Conservation (phyloP, 1,140 invertebrate species). For the Homarus americanus region DNA sequence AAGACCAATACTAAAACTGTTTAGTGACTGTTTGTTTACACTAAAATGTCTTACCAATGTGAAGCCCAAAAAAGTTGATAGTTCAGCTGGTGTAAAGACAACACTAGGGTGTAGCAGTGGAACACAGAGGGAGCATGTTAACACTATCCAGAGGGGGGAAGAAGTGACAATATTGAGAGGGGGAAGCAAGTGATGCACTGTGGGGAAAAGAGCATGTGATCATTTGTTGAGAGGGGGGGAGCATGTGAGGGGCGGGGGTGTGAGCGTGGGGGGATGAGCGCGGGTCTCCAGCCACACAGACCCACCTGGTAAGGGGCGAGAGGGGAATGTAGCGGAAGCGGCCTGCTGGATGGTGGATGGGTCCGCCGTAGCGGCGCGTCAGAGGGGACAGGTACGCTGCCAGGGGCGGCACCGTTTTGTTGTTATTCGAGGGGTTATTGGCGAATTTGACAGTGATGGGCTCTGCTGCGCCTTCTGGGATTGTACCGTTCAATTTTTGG, state of each 20-base stretch:
- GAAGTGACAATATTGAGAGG: neutral
- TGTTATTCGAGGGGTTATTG: constrained; percentile 97
- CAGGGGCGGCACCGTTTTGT: constrained; percentile 90
- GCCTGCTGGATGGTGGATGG: constrained; percentile 94
- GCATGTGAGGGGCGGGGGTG: neutral
- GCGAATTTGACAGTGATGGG: constrained; percentile 99
- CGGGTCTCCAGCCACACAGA: neutral
- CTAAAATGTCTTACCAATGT: neutral
- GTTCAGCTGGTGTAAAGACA: neutral
- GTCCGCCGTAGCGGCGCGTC: constrained; percentile 89
- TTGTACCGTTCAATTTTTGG: constrained; percentile 97
- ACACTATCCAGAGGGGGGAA: neutral
- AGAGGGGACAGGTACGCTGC: constrained; percentile 94
- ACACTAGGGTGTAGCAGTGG: neutral
- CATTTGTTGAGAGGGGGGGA: neutral
- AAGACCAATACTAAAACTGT: no score
- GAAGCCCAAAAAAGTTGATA: neutral
- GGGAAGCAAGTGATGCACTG: no score
- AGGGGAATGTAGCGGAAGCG: constrained; percentile 91
- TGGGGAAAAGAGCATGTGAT: constrained; percentile 7
- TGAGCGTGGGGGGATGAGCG: neutral
- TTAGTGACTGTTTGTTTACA: no score
- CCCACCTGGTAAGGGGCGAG: constrained; percentile 83
- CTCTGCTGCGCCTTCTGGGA: constrained; percentile 96
- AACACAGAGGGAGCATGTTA: neutral